A percentile compares a stretch with the other conserved stretches of the same genome.
phyloP scores from a whole-genome alignment of 2,797 vertebrate species.

The Basileuterus tristriatus region DNA sequence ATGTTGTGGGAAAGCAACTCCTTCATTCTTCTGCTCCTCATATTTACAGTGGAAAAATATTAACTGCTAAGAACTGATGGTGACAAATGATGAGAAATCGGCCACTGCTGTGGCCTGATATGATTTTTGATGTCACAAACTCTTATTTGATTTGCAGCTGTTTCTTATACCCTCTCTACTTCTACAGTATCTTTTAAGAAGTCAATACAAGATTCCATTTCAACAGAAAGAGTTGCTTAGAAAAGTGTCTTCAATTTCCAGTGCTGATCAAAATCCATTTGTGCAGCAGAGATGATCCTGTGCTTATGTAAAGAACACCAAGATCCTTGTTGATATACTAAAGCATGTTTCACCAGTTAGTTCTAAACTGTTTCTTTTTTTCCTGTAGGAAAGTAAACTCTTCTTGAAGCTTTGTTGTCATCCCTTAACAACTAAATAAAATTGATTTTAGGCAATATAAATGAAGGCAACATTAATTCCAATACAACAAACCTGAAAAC shows the following conservation, averaged over 20 bases:
- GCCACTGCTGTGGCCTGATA: neutral
- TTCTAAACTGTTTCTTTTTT: neutral
- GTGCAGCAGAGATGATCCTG: neutral
- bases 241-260: neutral
- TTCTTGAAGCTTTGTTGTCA: neutral
- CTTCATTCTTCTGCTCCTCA: neutral
- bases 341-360: neutral
- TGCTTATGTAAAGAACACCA: neutral
- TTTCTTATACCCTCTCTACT: neutral
- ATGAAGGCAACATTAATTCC: neutral
- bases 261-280: neutral
- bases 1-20: neutral
- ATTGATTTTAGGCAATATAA: neutral
- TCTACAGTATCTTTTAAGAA: neutral
- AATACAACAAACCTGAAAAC: neutral
- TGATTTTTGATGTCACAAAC: neutral
- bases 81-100: neutral
- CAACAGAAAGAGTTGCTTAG: neutral
- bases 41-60: neutral
- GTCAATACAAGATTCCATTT: neutral
- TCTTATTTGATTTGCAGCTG: neutral
- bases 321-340: neutral
- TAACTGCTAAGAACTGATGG: neutral
- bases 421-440: neutral
- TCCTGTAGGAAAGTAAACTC: neutral